Evolutionary conservation across 2,797 vertebrate species (phyloP).

Genomic region (Brachyrhaphis roseni): DNA sequence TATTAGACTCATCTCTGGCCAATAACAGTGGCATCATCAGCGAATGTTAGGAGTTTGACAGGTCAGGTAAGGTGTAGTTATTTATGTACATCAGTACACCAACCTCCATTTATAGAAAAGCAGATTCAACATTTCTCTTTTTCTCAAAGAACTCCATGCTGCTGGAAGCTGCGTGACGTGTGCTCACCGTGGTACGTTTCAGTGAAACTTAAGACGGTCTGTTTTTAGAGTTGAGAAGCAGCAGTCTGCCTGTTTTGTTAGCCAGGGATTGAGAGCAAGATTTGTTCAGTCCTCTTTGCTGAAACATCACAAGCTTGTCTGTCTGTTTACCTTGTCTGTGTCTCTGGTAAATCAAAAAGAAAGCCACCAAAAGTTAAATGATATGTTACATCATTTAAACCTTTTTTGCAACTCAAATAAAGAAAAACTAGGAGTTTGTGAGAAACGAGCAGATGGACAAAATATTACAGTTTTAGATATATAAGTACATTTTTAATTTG

Average conservation of each 20-base stretch:
- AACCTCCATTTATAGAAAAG: not conserved
- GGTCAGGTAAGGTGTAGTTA: too few relatives aligned
- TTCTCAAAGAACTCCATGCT: not conserved
- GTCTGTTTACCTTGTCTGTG: not conserved
- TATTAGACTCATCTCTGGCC: not conserved
- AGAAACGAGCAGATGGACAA: not conserved
- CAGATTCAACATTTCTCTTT: not conserved
- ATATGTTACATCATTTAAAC: too few relatives aligned
- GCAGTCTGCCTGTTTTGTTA: not conserved
- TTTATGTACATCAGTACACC: not conserved
- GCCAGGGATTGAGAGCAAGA: not conserved
- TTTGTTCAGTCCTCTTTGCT: not conserved
- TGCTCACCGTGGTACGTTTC: not conserved
- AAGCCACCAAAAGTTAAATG: too few relatives aligned
- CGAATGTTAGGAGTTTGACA: not conserved
- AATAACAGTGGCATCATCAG: not conserved
- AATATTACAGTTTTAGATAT: not conserved
- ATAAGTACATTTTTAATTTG: not conserved
- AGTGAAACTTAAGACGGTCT: not conserved
- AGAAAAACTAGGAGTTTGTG: not conserved
- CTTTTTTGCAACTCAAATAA: not conserved
- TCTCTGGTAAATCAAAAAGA: too few relatives aligned
- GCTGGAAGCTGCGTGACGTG: not conserved
- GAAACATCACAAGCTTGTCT: not conserved
- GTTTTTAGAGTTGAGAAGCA: not conserved